These are phyloP conservation scores for Psilopogon haemacephalus DNA, from an alignment of 2,113 vertebrate species.

Conservation along the genomic window DNA sequence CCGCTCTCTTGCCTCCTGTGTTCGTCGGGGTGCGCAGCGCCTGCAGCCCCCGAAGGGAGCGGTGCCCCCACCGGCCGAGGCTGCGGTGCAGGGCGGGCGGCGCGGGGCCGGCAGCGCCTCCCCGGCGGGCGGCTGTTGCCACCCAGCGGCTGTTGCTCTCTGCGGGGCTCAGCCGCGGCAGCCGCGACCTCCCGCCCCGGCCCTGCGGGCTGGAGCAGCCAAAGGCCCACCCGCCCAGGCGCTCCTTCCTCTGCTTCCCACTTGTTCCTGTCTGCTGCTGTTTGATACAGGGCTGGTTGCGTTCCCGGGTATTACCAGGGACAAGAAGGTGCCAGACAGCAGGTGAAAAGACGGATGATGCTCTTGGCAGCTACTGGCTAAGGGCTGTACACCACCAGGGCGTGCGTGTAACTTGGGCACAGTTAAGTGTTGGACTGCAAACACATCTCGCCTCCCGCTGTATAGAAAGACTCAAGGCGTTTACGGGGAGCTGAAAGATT, in stretches of 20 bases:
- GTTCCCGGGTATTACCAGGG: neutral
- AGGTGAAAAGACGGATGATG: neutral
- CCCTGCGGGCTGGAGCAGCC: neutral
- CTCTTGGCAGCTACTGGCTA: no score
- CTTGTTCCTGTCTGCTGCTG: accelerated
- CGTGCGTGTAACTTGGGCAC: accelerated
- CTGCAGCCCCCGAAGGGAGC: neutral
- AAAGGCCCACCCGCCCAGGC: neutral
- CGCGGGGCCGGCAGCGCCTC: neutral
- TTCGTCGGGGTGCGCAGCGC: neutral
- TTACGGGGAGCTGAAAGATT: neutral
- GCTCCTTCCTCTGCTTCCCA: no score
- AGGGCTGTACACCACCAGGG: neutral
- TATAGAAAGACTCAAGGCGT: neutral
- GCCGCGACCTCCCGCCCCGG: neutral
- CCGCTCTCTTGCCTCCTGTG: neutral
- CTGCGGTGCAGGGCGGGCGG: neutral
- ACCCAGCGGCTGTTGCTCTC: slow-evolving; percentile 36
- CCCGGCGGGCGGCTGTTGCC: slow-evolving; percentile 33
- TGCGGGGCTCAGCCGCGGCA: neutral
- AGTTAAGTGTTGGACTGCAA: no score
- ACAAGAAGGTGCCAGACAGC: neutral
- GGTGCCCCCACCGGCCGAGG: neutral
- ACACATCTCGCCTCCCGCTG: neutral
- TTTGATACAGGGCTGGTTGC: neutral